phyloP scores from a whole-genome alignment of 2,888 invertebrate genomes.

The Philonicus albiceps region DNA sequence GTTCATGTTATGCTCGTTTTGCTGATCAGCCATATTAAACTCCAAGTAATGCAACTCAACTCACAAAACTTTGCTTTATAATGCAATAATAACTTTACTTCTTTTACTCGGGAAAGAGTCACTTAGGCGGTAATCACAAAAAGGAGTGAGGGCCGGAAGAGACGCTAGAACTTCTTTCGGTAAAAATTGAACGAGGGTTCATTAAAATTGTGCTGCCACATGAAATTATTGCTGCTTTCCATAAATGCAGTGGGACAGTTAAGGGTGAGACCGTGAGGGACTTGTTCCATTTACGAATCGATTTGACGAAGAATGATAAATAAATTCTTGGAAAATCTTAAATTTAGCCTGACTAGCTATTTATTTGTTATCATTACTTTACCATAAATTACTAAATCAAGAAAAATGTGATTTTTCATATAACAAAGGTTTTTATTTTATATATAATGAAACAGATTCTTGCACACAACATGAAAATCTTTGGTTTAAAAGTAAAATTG shows the following conservation, averaged over 20 bases:
- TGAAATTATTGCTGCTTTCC: not conserved
- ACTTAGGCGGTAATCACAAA: not conserved
- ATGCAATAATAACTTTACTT: conserved; percentile 49
- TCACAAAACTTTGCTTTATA: conserved; percentile 17
- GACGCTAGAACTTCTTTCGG: conserved; percentile 53
- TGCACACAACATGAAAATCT: no score
- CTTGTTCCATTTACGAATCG: not conserved
- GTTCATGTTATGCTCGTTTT: conserved; percentile 74
- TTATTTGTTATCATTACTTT: no score
- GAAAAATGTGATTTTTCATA: no score
- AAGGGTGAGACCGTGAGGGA: not conserved
- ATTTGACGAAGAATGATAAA: not conserved
- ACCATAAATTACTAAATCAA: no score
- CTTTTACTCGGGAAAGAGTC: not conserved
- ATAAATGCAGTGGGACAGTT: not conserved
- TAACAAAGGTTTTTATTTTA: no score
- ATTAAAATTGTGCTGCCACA: not conserved
- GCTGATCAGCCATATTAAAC: conserved; percentile 66
- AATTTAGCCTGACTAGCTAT: no score
- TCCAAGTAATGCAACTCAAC: conserved; percentile 39
- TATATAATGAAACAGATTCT: no score
- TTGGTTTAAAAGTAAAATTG: no score
- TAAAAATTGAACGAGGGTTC: not conserved
- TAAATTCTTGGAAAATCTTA: not conserved
- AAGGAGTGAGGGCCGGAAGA: conserved; percentile 60